phyloP scores from a whole-genome alignment of 2,888 invertebrate genomes.

The Orthosia incerta region DNA sequence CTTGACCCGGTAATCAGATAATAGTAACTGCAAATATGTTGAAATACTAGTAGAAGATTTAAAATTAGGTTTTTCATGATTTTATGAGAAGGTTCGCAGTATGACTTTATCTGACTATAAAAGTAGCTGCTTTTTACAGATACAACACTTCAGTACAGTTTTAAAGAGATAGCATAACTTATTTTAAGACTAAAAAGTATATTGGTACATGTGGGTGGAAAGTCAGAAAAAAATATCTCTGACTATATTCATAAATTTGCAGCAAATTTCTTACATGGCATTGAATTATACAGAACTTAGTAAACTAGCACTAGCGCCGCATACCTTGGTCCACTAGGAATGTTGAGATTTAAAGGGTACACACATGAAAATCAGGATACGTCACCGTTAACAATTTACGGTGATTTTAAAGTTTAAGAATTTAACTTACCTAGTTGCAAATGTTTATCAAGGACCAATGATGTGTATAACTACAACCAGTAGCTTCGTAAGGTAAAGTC shows the following conservation, averaged over 20 bases:
- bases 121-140: neutral
- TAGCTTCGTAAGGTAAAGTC: conserved; percentile 38
- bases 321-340: conserved; percentile 31
- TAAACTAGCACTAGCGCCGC: neutral
- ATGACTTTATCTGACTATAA: neutral
- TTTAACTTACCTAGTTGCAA: conserved; percentile 29
- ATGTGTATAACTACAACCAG: conserved; percentile 2
- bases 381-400: neutral
- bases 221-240: neutral
- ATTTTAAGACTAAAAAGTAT: neutral
- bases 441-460: conserved; percentile 4
- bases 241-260: neutral
- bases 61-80: neutral
- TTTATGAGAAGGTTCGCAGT: neutral
- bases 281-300: neutral
- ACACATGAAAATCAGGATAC: conserved; percentile 25
- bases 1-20: neutral
- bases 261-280: neutral
- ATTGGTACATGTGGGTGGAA: too few species aligned
- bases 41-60: neutral
- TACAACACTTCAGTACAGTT: neutral
- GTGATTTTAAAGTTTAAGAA: conserved; percentile 24
- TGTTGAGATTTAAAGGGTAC: conserved; percentile 32
- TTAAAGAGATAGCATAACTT: neutral
- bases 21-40: neutral